phyloP scores from a whole-genome alignment of 2,113 vertebrate species.

The Zosterops hypoxanthus region DNA sequence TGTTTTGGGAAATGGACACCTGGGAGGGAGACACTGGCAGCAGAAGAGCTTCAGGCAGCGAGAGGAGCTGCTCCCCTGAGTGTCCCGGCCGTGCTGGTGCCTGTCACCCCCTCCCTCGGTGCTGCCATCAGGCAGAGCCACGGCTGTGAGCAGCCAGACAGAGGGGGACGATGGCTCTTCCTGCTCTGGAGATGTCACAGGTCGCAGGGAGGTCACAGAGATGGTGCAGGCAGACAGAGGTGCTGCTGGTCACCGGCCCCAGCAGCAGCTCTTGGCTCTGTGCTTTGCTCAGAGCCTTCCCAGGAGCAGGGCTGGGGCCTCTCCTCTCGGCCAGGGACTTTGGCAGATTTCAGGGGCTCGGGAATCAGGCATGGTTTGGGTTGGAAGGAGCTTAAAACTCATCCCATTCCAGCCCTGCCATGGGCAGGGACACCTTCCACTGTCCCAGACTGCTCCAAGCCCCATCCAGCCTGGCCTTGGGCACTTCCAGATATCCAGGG shows the following conservation, averaged over 20 bases:
- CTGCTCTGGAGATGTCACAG: background rate
- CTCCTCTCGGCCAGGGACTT: background rate
- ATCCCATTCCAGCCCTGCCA: background rate
- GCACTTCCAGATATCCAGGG: background rate
- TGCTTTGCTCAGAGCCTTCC: background rate
- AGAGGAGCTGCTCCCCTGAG: accelerated
- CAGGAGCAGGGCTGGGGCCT: background rate
- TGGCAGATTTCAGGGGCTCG: background rate
- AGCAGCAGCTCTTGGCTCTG: background rate
- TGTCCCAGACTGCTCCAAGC: accelerated
- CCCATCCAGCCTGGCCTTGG: accelerated
- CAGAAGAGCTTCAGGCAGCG: background rate
- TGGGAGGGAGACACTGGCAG: accelerated
- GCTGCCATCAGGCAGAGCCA: background rate
- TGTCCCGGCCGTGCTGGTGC: accelerated
- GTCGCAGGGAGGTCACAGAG: accelerated
- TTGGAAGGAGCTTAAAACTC: background rate
- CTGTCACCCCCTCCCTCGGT: background rate
- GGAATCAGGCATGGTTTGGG: background rate
- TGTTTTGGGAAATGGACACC: background rate
- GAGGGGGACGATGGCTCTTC: background rate
- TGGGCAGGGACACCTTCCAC: background rate
- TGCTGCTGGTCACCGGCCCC: accelerated
- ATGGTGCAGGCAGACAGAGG: accelerated
- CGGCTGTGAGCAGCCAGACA: background rate